A percentile compares a stretch with the other conserved stretches of the same genome.
phyloP scores from a whole-genome alignment of 2,888 invertebrate species.

The Hybos culiciformis region DNA sequence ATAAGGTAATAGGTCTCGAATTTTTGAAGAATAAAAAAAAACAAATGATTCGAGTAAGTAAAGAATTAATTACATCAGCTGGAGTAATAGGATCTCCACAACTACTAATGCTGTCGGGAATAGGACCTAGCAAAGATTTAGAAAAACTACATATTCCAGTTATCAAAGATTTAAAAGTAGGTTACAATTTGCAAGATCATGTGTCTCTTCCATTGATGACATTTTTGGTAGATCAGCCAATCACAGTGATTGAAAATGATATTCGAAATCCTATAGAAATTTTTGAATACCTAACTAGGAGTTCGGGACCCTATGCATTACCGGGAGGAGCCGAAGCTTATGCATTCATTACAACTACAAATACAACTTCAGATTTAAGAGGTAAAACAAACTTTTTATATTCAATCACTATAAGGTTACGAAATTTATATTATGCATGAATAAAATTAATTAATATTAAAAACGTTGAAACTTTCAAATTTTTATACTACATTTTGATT shows the following conservation, averaged over 20 bases:
- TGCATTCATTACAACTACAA: constrained; percentile 58
- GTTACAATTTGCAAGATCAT: constrained; percentile 72
- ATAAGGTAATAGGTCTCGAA: constrained; percentile 51
- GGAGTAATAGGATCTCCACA: constrained; percentile 78
- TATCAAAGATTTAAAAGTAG: constrained; percentile 57
- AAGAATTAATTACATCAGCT: constrained; percentile 66
- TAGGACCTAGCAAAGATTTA: constrained; percentile 55
- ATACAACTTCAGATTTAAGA: too few relatives aligned
- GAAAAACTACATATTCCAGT: constrained; percentile 44
- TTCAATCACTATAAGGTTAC: too few relatives aligned
- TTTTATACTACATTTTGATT: too few relatives aligned
- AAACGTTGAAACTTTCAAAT: too few relatives aligned
- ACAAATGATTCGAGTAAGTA: constrained; percentile 43
- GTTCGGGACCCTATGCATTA: constrained; percentile 57
- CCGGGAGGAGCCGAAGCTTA: constrained; percentile 67
- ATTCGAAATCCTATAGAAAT: constrained; percentile 42
- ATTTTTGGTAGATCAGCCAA: constrained; percentile 54
- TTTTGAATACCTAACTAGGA: constrained; percentile 46
- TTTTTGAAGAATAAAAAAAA: constrained; percentile 47
- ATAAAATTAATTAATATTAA: too few relatives aligned
- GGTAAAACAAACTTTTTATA: too few relatives aligned
- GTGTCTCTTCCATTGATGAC: constrained; percentile 57
- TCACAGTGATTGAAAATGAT: constrained; percentile 49
- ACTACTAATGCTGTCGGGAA: constrained; percentile 70
- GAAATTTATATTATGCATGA: too few relatives aligned